These are phyloP conservation scores for Oscheius sp. DNA, from an alignment of 2,888 invertebrate genomes.

Conservation along the genomic window DNA sequence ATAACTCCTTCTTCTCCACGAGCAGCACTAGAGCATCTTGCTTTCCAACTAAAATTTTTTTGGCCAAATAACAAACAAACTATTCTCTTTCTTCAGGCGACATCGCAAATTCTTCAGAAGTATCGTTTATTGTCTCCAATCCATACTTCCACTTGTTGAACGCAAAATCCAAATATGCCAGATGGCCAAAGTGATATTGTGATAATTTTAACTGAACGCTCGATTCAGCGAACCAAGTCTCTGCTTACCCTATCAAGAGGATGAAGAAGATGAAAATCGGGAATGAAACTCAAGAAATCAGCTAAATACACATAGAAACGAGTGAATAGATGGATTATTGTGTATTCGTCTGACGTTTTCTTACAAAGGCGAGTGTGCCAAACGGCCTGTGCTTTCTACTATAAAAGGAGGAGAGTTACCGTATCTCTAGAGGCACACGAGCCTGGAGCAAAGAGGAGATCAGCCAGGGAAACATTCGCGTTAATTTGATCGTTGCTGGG, in stretches of 20 bases:
- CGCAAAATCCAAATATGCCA: neutral
- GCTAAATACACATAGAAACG: conserved; percentile 1
- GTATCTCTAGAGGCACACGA: neutral
- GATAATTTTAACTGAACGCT: conserved; percentile 3
- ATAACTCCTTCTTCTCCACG: neutral
- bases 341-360: neutral
- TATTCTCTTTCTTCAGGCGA: neutral
- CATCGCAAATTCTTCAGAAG: too few relatives aligned
- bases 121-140: neutral
- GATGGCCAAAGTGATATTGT: conserved; percentile 13
- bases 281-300: neutral
- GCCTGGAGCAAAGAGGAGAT: neutral
- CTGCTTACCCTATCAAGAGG: neutral
- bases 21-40: neutral
- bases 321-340: neutral
- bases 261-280: neutral
- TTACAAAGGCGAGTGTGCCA: conserved; percentile 4
- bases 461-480: neutral
- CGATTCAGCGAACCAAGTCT: neutral
- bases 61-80: neutral
- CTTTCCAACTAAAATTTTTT: neutral
- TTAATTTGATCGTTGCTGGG: neutral
- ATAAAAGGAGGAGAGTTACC: neutral
- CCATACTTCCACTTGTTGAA: conserved; percentile 2
- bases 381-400: neutral